Percentiles rank a stretch among this genome's conserved stretches.
phyloP scores from a whole-genome alignment of 2,888 invertebrate genomes.

The Seira sanloemensis region DNA sequence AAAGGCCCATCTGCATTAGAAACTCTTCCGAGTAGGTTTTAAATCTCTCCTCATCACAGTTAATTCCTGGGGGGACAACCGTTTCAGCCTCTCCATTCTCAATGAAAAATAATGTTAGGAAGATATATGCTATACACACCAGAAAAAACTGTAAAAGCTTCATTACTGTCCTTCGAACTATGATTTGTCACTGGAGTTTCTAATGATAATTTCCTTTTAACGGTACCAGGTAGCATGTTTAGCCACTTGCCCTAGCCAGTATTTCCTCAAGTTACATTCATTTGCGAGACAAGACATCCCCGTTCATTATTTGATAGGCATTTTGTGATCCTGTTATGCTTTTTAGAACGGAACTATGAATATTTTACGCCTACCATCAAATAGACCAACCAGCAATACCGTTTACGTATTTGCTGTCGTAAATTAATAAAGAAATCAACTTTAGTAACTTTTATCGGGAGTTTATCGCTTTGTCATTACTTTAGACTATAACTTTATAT shows the following conservation, averaged over 20 bases:
- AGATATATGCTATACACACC: neutral
- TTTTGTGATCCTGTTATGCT: too few species aligned
- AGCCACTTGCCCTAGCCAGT: neutral
- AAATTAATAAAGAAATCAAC: too few species aligned
- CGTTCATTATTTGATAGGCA: neutral
- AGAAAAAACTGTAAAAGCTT: neutral
- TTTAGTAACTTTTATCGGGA: too few species aligned
- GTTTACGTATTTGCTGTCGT: too few species aligned
- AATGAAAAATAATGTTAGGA: neutral
- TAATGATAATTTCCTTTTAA: neutral
- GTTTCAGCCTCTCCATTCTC: neutral
- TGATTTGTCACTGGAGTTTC: neutral
- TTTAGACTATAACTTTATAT: too few species aligned
- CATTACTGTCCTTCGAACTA: slow-evolving; percentile 13
- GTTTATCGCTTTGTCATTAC: too few species aligned
- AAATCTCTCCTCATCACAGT: neutral
- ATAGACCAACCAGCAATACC: too few species aligned
- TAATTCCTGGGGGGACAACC: neutral
- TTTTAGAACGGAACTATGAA: too few species aligned
- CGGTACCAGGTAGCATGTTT: neutral
- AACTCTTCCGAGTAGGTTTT: slow-evolving; percentile 16
- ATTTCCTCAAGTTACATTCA: too few species aligned
- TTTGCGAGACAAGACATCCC: neutral
- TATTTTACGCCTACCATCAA: too few species aligned
- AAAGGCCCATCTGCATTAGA: slow-evolving; percentile 48